Evolutionary conservation across 2,888 invertebrate genomes (phyloP).

Genomic region (Tetragonisca angustula): DNA sequence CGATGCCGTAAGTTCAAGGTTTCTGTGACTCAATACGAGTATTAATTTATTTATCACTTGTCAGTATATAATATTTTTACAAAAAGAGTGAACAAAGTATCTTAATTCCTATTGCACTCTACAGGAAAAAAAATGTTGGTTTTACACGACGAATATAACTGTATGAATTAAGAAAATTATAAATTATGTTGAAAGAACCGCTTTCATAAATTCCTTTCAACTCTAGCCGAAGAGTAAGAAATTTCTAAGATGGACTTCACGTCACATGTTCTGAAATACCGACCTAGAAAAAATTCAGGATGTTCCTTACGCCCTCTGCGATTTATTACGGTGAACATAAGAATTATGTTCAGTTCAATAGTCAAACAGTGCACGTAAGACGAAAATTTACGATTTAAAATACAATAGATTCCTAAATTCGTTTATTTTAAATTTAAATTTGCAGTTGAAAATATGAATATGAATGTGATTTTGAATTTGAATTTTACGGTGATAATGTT

Average conservation of each 20-base stretch:
- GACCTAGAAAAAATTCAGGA: not conserved
- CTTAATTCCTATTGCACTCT: not conserved
- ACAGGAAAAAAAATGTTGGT: no score
- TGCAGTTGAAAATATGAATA: not conserved
- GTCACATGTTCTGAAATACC: conserved; percentile 1
- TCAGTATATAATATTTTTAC: not conserved
- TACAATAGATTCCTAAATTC: not conserved
- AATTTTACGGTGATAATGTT: not conserved
- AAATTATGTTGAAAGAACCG: conserved; percentile 2
- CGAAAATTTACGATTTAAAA: not conserved
- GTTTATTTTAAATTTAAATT: not conserved
- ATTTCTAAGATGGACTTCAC: not conserved
- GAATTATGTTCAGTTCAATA: not conserved
- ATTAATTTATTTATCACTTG: not conserved
- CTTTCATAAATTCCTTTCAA: conserved; percentile 10
- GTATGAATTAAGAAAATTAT: not conserved
- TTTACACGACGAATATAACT: not conserved
- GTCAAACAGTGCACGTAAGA: not conserved
- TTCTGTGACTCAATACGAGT: not conserved
- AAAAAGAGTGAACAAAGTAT: not conserved
- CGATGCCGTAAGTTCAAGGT: conserved; percentile 27
- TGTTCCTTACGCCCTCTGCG: not conserved
- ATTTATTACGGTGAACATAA: not conserved
- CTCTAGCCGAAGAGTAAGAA: conserved; percentile 3
- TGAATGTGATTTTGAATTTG: not conserved